Conservation (phyloP, 2,888 invertebrate species). For the Matsumyia berberina region DNA sequence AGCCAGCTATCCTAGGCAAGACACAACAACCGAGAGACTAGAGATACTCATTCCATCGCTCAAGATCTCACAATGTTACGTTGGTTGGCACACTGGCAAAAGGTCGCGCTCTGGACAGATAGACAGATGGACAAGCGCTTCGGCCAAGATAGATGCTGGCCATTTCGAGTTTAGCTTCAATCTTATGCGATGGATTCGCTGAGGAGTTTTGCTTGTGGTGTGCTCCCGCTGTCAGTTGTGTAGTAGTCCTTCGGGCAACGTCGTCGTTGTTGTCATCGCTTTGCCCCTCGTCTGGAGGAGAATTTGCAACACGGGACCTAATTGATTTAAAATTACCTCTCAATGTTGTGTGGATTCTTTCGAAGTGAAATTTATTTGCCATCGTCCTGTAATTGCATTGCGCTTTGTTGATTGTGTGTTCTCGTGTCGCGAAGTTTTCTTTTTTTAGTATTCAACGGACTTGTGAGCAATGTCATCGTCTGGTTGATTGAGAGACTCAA, state of each 20-base stretch:
- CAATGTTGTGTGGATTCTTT: conserved; percentile 68
- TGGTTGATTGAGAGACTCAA: conserved; percentile 24
- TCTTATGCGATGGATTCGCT: conserved; percentile 43
- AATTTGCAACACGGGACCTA: conserved; percentile 71
- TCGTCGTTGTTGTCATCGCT: conserved; percentile 11
- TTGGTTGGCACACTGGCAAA: conserved; percentile 69
- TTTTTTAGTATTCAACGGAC: not conserved
- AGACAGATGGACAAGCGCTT: conserved; percentile 72
- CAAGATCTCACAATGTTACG: conserved; percentile 66
- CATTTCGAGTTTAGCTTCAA: conserved; percentile 13
- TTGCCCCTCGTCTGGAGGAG: conserved; percentile 7
- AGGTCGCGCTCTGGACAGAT: conserved; percentile 74
- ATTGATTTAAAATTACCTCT: conserved; percentile 75
- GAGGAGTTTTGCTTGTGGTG: not conserved
- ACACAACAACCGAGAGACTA: conserved; percentile 3
- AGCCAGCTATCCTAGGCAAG: conserved; percentile 1
- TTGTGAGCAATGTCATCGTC: conserved; percentile 58
- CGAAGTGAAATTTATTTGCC: conserved; percentile 72
- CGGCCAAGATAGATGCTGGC: conserved; percentile 53
- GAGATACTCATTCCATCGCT: conserved; percentile 71
- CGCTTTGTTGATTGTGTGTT: conserved; percentile 70
- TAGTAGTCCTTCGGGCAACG: not conserved
- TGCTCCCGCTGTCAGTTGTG: conserved; percentile 17
- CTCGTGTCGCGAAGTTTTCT: conserved; percentile 58
- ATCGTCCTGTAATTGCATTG: conserved; percentile 72